Percentiles rank a stretch among this genome's conserved stretches.
These are phyloP conservation scores for Oscheius onirici DNA, from an alignment of 2,888 invertebrate species.

Conservation along the genomic window DNA sequence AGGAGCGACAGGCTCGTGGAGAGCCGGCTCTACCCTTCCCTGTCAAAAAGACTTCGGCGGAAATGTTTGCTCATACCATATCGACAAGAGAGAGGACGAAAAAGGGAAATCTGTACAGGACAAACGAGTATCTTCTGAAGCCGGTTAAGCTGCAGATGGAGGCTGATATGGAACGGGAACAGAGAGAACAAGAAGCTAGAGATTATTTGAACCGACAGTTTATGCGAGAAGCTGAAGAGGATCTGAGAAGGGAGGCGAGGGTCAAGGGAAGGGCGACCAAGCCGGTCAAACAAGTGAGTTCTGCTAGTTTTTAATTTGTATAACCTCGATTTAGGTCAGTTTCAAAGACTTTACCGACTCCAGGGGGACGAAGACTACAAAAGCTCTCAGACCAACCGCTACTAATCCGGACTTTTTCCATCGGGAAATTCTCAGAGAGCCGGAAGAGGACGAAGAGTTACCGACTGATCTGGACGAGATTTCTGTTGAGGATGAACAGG, in stretches of 20 bases:
- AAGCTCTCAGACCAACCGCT: background rate
- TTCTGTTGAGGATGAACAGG: no score
- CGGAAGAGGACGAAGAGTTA: background rate
- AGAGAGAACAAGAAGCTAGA: slow-evolving; percentile 2
- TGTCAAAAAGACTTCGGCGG: slow-evolving; percentile 11
- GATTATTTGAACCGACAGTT: slow-evolving; percentile 24
- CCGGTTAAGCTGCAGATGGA: background rate
- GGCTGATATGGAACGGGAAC: slow-evolving; percentile 14
- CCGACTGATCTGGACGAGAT: no score
- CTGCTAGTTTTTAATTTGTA: no score
- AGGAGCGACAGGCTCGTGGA: slow-evolving; percentile 17
- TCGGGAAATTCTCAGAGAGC: slow-evolving; percentile 12
- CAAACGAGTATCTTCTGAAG: slow-evolving; percentile 24
- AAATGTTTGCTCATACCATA: slow-evolving; percentile 15
- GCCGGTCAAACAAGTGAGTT: slow-evolving; percentile 5
- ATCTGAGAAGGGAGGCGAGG: background rate
- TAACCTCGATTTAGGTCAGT: background rate
- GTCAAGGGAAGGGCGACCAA: background rate
- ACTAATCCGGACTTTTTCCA: slow-evolving; percentile 12
- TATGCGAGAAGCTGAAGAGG: slow-evolving; percentile 18
- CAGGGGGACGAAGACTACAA: background rate
- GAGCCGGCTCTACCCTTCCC: background rate
- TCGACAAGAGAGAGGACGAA: slow-evolving; percentile 26
- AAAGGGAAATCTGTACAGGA: slow-evolving; percentile 21
- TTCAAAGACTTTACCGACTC: slow-evolving; percentile 3